phyloP scores from a whole-genome alignment of 2,113 vertebrate species.

The Herpailurus yagouaroundi region DNA sequence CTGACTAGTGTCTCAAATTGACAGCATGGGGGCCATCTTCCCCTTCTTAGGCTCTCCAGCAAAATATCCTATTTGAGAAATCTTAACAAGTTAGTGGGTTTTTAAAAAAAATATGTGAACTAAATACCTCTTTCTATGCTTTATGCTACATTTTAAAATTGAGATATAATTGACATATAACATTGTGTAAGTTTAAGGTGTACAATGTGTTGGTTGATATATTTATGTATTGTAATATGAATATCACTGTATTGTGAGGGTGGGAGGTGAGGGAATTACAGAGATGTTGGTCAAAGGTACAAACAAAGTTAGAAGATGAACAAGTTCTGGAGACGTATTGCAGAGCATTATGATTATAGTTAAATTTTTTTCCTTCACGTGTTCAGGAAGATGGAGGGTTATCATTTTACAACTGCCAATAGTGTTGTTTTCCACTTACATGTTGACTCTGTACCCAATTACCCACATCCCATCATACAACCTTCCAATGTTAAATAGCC shows the following conservation, averaged over 20 bases:
- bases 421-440: background rate
- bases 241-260: background rate
- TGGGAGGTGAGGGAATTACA: background rate
- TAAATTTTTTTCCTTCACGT: slow-evolving; percentile 15
- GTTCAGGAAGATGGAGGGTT: background rate
- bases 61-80: slow-evolving; percentile 38
- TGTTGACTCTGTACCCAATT: background rate
- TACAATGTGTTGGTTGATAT: background rate
- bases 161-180: background rate
- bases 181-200: background rate
- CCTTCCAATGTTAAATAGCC: slow-evolving; percentile 31
- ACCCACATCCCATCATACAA: slow-evolving; percentile 7
- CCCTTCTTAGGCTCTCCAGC: background rate
- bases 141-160: background rate
- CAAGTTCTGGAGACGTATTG: background rate
- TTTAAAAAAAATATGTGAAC: background rate
- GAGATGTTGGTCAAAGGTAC: background rate
- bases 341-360: background rate
- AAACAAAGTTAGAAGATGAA: background rate
- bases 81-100: slow-evolving; percentile 1
- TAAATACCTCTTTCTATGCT: background rate
- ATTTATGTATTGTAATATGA: background rate
- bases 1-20: background rate
- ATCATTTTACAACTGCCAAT: slow-evolving; percentile 21
- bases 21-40: background rate